Evolutionary conservation across 2,888 invertebrate genomes (phyloP), one percentile per base, ranked within the genome.

Genomic region (Parapristionchus giblindavisi): DNA sequence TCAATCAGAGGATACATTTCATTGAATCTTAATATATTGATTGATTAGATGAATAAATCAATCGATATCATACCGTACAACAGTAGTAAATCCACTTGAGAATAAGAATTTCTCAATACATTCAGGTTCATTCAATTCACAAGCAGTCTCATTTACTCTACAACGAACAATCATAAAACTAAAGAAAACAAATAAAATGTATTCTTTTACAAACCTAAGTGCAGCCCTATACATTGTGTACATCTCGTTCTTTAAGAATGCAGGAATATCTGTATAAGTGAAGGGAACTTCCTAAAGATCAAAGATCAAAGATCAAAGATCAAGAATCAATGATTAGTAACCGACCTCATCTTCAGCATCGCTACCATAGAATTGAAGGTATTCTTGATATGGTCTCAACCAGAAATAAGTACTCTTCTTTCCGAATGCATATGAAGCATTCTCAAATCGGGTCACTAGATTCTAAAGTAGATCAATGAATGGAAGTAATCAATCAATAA

Each of bases 81-180:
- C 76, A 3, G 78, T 78, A 5, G 82, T 81, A 75, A 83, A 85
- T 32, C 85, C 85, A n/a, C 83, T 84, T 17, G 83, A 80, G 75
- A 83, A 80, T 43, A 84, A 43, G 78, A 84, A 84, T 2, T 76
- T 73, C 11, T 76, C 32, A 5, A 85, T 38, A 73, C 85, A 85
- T 24, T 51, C 60, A 3, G 82, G 82, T 1, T 75, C 60, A 56
- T 84, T 80, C n/a, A 66, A 17, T 4, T 36, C 72, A 60, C 84
- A 84, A 1, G 78, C 80, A 11, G 73, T 48, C 40, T 76, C 73
- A 71, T 79, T 77, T 8, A 77, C 36, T 11, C 76, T 76, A 1
- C 80, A 52, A 54, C 54, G 2, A 4, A 43, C 8, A 17, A n/a
- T 34, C 8, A 27, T 60, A 24, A 32, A 8, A 29, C 14, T 14